Conservation (phyloP, 1,140 invertebrate species). For the Contarinia nasturtii region DNA sequence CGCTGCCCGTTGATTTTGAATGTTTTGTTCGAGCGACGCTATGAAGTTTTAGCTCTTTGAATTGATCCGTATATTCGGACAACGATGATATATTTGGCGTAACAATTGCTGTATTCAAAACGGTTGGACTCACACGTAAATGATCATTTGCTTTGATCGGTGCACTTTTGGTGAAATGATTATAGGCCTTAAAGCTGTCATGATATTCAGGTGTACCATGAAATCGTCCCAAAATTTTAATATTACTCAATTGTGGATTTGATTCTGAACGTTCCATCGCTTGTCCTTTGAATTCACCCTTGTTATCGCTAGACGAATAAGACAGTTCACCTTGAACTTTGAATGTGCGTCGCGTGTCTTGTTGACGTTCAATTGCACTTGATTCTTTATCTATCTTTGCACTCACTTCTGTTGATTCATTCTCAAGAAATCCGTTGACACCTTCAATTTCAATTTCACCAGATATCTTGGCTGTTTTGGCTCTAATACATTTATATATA, state of each 20-base stretch:
- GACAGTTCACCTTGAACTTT: slow-evolving; percentile 7
- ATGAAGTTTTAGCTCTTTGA: slow-evolving; percentile 14
- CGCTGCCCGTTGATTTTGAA: too few relatives aligned
- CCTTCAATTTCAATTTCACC: too few relatives aligned
- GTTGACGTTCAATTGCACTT: background rate
- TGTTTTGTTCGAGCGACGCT: slow-evolving; percentile 5
- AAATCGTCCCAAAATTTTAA: slow-evolving; percentile 18
- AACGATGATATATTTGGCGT: slow-evolving; percentile 5
- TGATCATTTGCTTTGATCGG: slow-evolving; percentile 21
- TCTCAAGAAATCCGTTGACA: too few relatives aligned
- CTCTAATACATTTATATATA: too few relatives aligned
- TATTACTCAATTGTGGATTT: slow-evolving; percentile 20
- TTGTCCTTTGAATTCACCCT: slow-evolving; percentile 2
- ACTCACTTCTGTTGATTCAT: too few relatives aligned
- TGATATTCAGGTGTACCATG: slow-evolving; percentile 16
- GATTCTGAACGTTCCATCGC: slow-evolving; percentile 9
- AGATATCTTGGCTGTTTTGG: too few relatives aligned
- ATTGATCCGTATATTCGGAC: slow-evolving; percentile 19
- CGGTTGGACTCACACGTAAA: too few relatives aligned
- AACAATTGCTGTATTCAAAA: slow-evolving; percentile 10
- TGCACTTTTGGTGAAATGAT: slow-evolving; percentile 19
- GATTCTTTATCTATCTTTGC: background rate
- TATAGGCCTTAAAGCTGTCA: slow-evolving; percentile 21
- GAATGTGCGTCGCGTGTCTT: slow-evolving; percentile 4
- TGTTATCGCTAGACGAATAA: slow-evolving; percentile 11